phyloP scores from a whole-genome alignment of 2,113 vertebrate genomes.

The Epinephelus fuscoguttatus region DNA sequence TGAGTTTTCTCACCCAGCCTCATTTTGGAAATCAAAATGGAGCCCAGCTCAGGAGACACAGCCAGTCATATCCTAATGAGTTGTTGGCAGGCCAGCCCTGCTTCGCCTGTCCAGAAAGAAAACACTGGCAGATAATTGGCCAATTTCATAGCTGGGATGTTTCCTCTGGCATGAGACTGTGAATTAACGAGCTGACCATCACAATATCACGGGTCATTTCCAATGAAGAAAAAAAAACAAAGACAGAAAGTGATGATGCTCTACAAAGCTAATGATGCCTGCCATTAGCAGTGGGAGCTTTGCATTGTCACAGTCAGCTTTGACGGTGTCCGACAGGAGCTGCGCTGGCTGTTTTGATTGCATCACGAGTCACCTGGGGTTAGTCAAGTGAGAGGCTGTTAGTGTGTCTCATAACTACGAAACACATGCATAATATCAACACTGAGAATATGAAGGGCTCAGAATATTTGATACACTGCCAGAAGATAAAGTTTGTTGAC shows the following conservation, averaged over 20 bases:
- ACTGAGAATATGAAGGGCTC: neutral
- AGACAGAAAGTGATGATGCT: constrained; percentile 53
- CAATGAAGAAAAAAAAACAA: constrained; percentile 12
- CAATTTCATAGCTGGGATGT: constrained; percentile 64
- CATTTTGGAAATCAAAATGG: constrained; percentile 29
- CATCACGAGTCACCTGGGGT: neutral
- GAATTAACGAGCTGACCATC: constrained; percentile 69
- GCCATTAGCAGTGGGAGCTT: constrained; percentile 43
- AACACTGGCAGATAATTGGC: constrained; percentile 68
- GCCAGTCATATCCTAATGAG: constrained; percentile 67
- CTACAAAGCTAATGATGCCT: constrained; percentile 61
- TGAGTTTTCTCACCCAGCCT: constrained; percentile 20
- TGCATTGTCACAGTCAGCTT: too few species aligned
- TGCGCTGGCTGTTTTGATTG: neutral
- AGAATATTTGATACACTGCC: neutral
- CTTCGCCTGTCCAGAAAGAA: constrained; percentile 44
- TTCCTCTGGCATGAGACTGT: constrained; percentile 58
- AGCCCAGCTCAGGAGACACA: constrained; percentile 41
- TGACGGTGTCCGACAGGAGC: constrained; percentile 30
- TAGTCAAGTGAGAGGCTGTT: neutral
- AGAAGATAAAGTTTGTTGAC: neutral
- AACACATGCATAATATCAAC: neutral
- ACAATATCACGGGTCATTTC: constrained; percentile 48
- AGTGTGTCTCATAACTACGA: neutral
- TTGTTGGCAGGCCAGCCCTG: constrained; percentile 37